phyloP scores from a whole-genome alignment of 1,140 invertebrate species.

The Dendroctonus valens region DNA sequence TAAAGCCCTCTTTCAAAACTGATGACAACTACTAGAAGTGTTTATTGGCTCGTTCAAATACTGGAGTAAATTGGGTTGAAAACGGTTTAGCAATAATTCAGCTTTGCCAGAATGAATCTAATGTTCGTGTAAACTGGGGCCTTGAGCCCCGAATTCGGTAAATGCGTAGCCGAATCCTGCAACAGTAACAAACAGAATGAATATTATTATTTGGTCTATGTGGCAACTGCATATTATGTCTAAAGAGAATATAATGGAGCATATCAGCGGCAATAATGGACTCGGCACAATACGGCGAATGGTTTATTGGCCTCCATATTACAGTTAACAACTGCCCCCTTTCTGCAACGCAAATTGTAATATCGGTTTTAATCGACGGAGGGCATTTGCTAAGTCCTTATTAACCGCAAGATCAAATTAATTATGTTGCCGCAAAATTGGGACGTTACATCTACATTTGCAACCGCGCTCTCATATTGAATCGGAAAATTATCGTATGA shows the following conservation, averaged over 20 bases:
- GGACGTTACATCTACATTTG: no score
- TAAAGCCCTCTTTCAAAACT: background rate
- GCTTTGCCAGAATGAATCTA: no score
- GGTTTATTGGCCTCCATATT: conserved; percentile 18
- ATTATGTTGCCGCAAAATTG: background rate
- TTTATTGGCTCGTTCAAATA: conserved; percentile 1
- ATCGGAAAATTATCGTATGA: no score
- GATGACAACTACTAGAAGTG: conserved; percentile 8
- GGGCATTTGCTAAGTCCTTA: background rate
- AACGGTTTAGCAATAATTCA: no score
- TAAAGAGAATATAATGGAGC: conserved; percentile 23
- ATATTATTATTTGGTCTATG: conserved; percentile 19
- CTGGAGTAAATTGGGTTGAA: no score
- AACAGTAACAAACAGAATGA: conserved; percentile 13
- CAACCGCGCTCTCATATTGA: no score
- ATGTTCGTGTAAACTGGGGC: no score
- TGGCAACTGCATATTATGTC: conserved; percentile 2
- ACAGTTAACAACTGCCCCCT: conserved; percentile 10
- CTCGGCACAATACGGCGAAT: conserved; percentile 17
- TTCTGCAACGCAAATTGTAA: conserved; percentile 18
- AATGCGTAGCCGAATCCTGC: background rate
- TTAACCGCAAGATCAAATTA: conserved; percentile 1
- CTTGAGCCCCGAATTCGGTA: no score
- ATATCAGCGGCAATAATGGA: conserved; percentile 20
- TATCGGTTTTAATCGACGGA: conserved; percentile 9